Evolutionary conservation across 2,113 vertebrate species (phyloP).

Genomic region (Collichthys lucidus): DNA sequence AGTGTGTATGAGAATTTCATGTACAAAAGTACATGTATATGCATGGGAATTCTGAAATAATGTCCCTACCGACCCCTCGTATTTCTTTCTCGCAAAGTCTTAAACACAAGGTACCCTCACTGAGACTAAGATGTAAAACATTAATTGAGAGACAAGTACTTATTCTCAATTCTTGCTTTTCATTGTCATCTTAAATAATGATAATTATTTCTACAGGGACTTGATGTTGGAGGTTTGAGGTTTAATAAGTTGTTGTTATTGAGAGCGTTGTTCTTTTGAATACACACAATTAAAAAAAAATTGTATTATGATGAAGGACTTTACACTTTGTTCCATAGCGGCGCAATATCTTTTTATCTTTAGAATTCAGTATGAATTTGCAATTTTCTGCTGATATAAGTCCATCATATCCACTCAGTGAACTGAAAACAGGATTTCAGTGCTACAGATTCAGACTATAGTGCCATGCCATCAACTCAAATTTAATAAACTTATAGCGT

Average conservation of each 20-base stretch:
- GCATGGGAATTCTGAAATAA: too few species aligned
- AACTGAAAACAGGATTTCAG: conserved; percentile 21
- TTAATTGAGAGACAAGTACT: background rate
- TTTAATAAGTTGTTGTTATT: conserved; percentile 2
- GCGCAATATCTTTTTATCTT: background rate
- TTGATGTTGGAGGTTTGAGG: background rate
- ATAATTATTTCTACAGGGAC: background rate
- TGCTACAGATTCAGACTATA: background rate
- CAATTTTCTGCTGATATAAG: conserved; percentile 9
- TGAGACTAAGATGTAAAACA: conserved; percentile 7
- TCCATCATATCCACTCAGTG: conserved; percentile 33
- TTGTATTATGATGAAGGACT: conserved; percentile 4
- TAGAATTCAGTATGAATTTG: conserved; percentile 5
- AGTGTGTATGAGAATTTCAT: too few species aligned
- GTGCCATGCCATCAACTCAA: background rate
- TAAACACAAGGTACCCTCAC: conserved; percentile 1
- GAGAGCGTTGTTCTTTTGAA: conserved; percentile 2
- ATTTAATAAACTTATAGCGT: background rate
- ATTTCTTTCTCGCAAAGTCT: conserved; percentile 2
- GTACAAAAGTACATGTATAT: too few species aligned
- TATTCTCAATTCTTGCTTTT: background rate
- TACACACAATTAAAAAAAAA: background rate
- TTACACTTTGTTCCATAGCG: background rate
- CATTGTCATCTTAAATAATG: background rate
- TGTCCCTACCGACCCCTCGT: too few species aligned